A percentile compares a stretch with the other conserved stretches of the same genome.
Evolutionary conservation across 2,797 vertebrate species (phyloP).

Genomic region (Chaunax sp.): DNA sequence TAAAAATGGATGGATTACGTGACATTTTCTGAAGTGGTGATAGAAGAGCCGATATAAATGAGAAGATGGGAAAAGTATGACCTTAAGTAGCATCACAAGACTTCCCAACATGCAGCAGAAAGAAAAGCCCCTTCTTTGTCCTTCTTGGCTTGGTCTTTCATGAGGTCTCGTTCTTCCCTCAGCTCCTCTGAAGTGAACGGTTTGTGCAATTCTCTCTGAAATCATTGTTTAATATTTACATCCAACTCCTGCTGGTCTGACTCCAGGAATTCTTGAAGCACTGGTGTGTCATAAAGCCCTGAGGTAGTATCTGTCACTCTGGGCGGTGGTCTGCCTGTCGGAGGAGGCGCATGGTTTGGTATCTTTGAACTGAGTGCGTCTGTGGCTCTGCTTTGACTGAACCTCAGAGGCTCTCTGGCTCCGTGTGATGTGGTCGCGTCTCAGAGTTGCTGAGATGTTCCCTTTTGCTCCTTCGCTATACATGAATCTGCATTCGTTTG

Average conservation of each 20-base stretch:
- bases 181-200: too few relatives aligned
- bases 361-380: not conserved
- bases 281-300: conserved; percentile 43
- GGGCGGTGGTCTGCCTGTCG: conserved; percentile 47
- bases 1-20: too few relatives aligned
- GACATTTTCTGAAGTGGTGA: not conserved
- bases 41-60: not conserved
- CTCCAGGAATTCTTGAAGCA: conserved; percentile 22
- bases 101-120: not conserved
- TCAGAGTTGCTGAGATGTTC: conserved; percentile 13
- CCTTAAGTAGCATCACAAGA: conserved; percentile 36
- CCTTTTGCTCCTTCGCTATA: not conserved
- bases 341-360: conserved; percentile 30
- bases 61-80: conserved; percentile 28
- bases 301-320: conserved; percentile 40
- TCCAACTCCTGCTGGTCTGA: conserved; percentile 9
- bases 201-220: not conserved
- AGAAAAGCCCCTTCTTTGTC: not conserved
- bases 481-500: conserved; percentile 18
- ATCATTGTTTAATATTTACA: not conserved
- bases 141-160: not conserved
- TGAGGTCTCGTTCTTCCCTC: too few relatives aligned
- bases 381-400: conserved; percentile 24
- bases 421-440: conserved; percentile 19
- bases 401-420: conserved; percentile 1